Evolutionary conservation across 2,888 invertebrate species (phyloP), one percentile per base, ranked within the genome.

Genomic region (Sisyra terminalis): DNA sequence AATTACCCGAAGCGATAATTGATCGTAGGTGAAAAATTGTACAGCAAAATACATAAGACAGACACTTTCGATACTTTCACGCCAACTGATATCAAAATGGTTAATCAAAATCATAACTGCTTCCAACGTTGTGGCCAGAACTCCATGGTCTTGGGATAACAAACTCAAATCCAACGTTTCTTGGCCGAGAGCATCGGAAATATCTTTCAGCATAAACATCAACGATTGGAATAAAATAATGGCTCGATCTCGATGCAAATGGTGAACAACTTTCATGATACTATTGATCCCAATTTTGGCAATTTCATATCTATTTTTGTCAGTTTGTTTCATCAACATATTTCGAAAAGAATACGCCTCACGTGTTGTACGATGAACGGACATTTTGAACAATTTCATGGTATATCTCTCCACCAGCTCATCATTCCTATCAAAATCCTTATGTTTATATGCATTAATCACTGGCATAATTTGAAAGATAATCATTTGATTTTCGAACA

Each of bases 31-130:
- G 15, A 76, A 51, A 40, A 75, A 65, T 46, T 65, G 66, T 45
- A 71, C 62, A 8, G 68, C 63, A 3, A 67, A 58, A 35, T 66
- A 64, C 31, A 73, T 59, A 9, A 86, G 61, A 48, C 78, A 78
- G 45, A 80, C 67, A 1, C 82, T 75, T 63, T 86, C 84, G 2
- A 84, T 66, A 44, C 79, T 81, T 50, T 84, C 82, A 44, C 76
- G 73, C 85, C 85, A 85, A 29, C 77, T 77, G 10, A 85, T 74
- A 46, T 77, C 71, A 50, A 78, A 78, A 38, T 75, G 70, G 45
- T 75, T 73, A 3, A 84, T 75, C 35, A 83, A 61, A 1, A 69
- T 65, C 15, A 73, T 65, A 9, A 84, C 61, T 1, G 71, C 73
- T 44, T 81, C 75, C 44, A 85, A 59, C 1, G 82, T 66, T n/a